A percentile compares a stretch with the other conserved stretches of the same genome.
Conservation (phyloP, 1,140 invertebrate genomes). For the Magallana ariakensis region DNA sequence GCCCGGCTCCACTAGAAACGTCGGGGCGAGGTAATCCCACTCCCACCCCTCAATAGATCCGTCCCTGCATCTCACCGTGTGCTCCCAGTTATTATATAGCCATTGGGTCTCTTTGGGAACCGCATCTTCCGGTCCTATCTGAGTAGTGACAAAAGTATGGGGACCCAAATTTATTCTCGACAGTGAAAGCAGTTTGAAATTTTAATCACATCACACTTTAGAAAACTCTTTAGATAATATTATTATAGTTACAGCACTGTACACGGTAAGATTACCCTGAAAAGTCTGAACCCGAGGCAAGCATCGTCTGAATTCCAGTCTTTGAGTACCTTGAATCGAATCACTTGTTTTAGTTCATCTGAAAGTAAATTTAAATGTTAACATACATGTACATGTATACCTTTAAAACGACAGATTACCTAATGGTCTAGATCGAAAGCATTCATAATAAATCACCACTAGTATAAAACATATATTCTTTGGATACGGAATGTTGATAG, state of each 20-base stretch:
- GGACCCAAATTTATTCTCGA: no score
- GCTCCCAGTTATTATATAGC: conserved; percentile 40
- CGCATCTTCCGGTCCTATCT: conserved; percentile 28
- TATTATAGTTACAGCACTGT: neutral
- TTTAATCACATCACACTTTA: no score
- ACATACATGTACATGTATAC: neutral
- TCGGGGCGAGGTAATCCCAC: conserved; percentile 49
- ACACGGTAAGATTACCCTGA: neutral
- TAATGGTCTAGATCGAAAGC: neutral
- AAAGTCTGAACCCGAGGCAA: conserved; percentile 19
- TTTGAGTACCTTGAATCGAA: conserved; percentile 36
- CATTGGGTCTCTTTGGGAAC: conserved; percentile 17
- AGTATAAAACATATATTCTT: no score
- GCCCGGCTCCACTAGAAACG: conserved; percentile 27
- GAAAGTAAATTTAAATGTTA: neutral
- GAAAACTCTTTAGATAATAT: no score
- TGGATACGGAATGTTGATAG: no score
- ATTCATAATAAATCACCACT: neutral
- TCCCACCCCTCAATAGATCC: conserved; percentile 54
- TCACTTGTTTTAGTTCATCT: conserved; percentile 39
- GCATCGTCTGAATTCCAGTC: conserved; percentile 43
- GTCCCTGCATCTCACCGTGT: conserved; percentile 47
- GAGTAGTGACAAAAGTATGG: no score
- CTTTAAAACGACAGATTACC: neutral
- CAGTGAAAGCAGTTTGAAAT: no score